These are phyloP conservation scores for Drosophila saltans DNA, from an alignment of 1,140 invertebrate species.

Conservation along the genomic window DNA sequence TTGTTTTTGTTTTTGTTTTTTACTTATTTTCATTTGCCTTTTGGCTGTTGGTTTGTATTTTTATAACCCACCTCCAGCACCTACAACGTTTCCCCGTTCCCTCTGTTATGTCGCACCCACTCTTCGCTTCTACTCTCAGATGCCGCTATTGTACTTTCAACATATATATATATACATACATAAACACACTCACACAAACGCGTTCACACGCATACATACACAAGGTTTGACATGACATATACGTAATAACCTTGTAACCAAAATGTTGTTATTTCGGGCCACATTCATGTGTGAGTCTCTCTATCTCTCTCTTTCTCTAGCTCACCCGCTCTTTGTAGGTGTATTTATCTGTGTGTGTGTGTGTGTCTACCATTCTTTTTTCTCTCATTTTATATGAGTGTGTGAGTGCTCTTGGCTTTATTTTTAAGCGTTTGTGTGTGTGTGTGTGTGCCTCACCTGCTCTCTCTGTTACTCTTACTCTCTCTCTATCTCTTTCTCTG, in stretches of 20 bases:
- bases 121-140: slow-evolving; percentile 40
- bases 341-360: slow-evolving; percentile 31
- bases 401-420: slow-evolving; percentile 69
- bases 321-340: slow-evolving; percentile 17
- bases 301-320: neutral
- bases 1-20: slow-evolving; percentile 1
- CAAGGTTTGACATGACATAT: slow-evolving; percentile 60
- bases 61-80: neutral
- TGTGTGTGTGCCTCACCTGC: slow-evolving; percentile 65
- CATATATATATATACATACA: slow-evolving; percentile 37
- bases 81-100: neutral
- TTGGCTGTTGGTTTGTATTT: slow-evolving; percentile 28
- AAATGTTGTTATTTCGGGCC: slow-evolving; percentile 80
- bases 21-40: slow-evolving; percentile 42
- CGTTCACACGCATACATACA: slow-evolving; percentile 28
- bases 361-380: slow-evolving; percentile 46
- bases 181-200: slow-evolving; percentile 37
- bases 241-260: slow-evolving; percentile 80
- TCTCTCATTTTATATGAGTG: slow-evolving; percentile 28
- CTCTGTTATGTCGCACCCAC: slow-evolving; percentile 9
- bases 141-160: slow-evolving; percentile 60
- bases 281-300: slow-evolving; percentile 23
- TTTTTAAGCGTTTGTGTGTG: slow-evolving; percentile 59
- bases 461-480: slow-evolving; percentile 4
- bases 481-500: neutral